Evolutionary conservation across 2,113 vertebrate genomes (phyloP), one percentile per base, ranked within the genome.

Genomic region (Tauraco erythrolophus): DNA sequence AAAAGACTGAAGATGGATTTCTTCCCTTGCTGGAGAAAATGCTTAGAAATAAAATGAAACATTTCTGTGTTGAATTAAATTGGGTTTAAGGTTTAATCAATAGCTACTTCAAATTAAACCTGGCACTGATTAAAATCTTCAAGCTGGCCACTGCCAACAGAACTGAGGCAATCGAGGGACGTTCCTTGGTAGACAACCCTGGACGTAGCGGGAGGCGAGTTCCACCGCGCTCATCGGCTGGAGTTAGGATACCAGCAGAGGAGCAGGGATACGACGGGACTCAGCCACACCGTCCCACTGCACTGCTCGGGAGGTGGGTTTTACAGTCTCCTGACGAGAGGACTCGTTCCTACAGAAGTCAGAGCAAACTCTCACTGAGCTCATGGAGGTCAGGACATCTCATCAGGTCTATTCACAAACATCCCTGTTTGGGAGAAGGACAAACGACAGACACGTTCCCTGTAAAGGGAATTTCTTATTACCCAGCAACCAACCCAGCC

Each of bases 171-270:
- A 35, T 4, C 0, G 7, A 31, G 27, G 30, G 71, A 43, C 3
- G 7, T 10, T 45, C 69, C 10, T 5, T 13, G 35, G 15, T 1
- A 25, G 53, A 4, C 18, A 14, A 3, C 11, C 10, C 5, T 0
- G 22, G 45, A 33, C 1, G 14, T 2, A 4, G 48, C 0, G 11
- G 43, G 64, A 54, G 50, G n/a, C 2, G 27, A 46, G 68, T 5
- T 5, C 27, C 16, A 56, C 24, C 3, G 3, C 16, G 6, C 0
- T 1, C n/a, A 15, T 7, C 1, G 30, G 48, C 65, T 27, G 87
- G 54, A 51, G 43, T 28, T 2, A 8, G 10, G 22, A 1, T 1
- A 10, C 0, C 39, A 5, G 0, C 3, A 4, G 28, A 4, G 43
- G 48, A 54, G 14, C 39, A 15, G 61, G 33, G 45, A 18, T 7